Evolutionary conservation across 2,888 invertebrate genomes (phyloP), one percentile per base, ranked within the genome.

Genomic region (Quadroppia sp.): DNA sequence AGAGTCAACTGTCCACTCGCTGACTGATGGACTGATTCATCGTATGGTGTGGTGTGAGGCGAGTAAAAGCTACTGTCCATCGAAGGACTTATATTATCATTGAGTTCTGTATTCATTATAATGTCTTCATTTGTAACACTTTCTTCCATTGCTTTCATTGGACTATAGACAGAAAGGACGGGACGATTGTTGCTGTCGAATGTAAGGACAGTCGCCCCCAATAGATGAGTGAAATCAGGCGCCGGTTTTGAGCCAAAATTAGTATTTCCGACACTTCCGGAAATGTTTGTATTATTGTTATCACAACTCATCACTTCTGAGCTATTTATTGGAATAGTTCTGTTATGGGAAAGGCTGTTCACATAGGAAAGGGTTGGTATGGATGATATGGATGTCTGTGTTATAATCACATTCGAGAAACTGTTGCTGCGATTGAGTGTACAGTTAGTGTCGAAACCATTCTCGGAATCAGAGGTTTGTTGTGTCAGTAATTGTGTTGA

Each of bases 51-150:
- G 36, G 4, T 45, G 17, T 17, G 23, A 13, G 69, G 69, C 11
- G 69, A 69, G 40, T 69, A 69, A 45, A 69, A 69, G 23, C 69
- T 69, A 6, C 45, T 69, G 6, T 69, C 69, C 45, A 69, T 20
- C 28, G 69, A 2, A 1, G 69, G 69, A 15, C 42, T 45, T 1
- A n/a, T n/a, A n/a, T 40, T 42, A 69, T 69, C 45, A 42, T 28
- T 45, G 13, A 40, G 28, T 13, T 69, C 69, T 9, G 28, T 17
- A 59, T 4, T 59, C 6, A 25, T 15, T 11, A 9, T 45, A 1
- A 20, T 36, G 11, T 36, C 1, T 6, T 13, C 15, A n/a, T 36
- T 28, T 20, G n/a, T 30, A 25, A n/a, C 11, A 59, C 13, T 59
- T 59, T 59, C 13, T 25, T 28, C 28, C 13, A 13, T 15, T 6